Conservation (phyloP, 2,888 invertebrate species). For the Hypolimnas misippus region DNA sequence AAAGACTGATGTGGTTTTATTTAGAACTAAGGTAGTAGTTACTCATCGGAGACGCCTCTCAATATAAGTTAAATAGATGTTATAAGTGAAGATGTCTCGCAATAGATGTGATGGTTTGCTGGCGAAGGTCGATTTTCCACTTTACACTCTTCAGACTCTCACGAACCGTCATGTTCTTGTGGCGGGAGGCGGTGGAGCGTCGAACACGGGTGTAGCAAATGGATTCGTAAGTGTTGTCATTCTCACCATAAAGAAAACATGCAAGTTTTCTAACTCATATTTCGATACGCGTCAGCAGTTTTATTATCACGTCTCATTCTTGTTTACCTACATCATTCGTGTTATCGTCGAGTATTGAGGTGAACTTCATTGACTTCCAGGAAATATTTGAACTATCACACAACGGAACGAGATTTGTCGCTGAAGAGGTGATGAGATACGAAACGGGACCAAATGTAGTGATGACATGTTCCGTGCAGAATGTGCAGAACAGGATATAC, state of each 20-base stretch:
- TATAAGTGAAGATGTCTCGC: constrained; percentile 71
- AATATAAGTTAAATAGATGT: constrained; percentile 57
- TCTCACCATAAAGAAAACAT: constrained; percentile 25
- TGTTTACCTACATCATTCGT: constrained; percentile 24
- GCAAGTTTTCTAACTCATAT: constrained; percentile 17
- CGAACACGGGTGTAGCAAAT: constrained; percentile 98
- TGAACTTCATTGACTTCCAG: constrained; percentile 76
- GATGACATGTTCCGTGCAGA: constrained; percentile 94
- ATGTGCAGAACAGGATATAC: constrained; percentile 89
- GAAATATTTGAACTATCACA: constrained; percentile 96
- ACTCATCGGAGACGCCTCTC: constrained; percentile 47
- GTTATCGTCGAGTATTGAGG: not conserved
- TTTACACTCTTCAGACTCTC: constrained; percentile 95
- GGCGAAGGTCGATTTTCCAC: constrained; percentile 96
- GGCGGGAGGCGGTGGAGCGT: constrained; percentile 98
- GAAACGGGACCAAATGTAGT: constrained; percentile 95
- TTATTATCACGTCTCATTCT: constrained; percentile 18
- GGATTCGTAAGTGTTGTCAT: constrained; percentile 91
- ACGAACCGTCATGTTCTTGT: constrained; percentile 97
- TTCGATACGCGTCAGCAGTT: constrained; percentile 60
- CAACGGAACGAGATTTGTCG: constrained; percentile 92
- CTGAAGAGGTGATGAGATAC: constrained; percentile 94
- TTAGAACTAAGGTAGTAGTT: constrained; percentile 55
- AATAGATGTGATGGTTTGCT: constrained; percentile 88
- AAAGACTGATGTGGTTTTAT: constrained; percentile 60